Evolutionary conservation across 2,797 vertebrate genomes (phyloP).

Genomic region (Coregonus sp.): DNA sequence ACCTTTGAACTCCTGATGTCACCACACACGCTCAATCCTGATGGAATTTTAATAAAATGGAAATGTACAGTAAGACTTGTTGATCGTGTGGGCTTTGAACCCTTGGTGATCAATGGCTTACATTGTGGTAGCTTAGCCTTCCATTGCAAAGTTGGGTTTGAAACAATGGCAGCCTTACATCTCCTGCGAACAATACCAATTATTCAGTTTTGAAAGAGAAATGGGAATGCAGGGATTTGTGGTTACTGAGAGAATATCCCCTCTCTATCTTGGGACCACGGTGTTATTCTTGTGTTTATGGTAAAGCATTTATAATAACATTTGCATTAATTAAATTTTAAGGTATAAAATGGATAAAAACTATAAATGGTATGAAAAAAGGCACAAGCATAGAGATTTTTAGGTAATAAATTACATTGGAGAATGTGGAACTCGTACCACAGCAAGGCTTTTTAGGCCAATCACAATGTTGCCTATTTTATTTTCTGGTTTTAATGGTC

Average conservation of each 20-base stretch:
- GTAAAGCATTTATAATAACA: background rate
- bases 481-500: background rate
- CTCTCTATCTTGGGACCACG: background rate
- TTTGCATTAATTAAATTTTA: background rate
- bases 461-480: background rate
- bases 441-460: background rate
- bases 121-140: constrained; percentile 28
- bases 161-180: constrained; percentile 38
- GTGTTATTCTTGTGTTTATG: background rate
- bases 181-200: constrained; percentile 23
- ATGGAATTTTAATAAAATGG: constrained; percentile 37
- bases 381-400: background rate
- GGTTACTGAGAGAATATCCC: background rate
- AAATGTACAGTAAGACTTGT: constrained; percentile 35
- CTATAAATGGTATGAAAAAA: background rate
- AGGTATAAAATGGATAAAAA: too few species aligned
- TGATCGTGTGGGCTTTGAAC: constrained; percentile 23
- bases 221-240: constrained; percentile 8
- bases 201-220: constrained; percentile 24
- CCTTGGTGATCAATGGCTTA: constrained; percentile 27
- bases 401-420: background rate
- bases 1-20: constrained; percentile 21
- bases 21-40: constrained; percentile 11
- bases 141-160: constrained; percentile 17
- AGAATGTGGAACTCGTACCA: background rate